Conservation (phyloP, 2,113 vertebrate genomes). For the Phoenicopterus ruber region DNA sequence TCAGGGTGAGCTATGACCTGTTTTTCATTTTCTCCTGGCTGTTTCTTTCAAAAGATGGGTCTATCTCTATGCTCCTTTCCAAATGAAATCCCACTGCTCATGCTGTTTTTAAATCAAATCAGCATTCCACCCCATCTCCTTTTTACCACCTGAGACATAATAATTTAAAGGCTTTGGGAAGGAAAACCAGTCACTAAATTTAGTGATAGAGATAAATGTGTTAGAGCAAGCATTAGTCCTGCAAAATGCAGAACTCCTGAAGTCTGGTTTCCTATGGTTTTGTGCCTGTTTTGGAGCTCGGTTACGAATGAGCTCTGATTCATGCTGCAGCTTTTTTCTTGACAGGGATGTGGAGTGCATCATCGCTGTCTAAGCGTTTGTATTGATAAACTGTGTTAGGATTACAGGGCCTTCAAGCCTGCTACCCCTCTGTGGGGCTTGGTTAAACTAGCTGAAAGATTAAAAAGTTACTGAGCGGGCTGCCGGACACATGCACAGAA, state of each 20-base stretch:
- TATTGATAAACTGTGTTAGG: not conserved
- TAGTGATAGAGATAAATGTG: not conserved
- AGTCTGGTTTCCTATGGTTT: not conserved
- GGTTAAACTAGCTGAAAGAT: not conserved
- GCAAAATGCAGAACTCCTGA: not conserved
- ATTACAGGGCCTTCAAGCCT: not conserved
- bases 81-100: constrained; percentile 14
- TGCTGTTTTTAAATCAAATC: not conserved
- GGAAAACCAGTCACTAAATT: not conserved
- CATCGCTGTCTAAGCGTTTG: not conserved
- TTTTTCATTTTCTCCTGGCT: constrained; percentile 21
- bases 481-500: not conserved
- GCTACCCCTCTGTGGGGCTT: not conserved
- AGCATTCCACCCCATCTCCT: not conserved
- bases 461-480: not conserved
- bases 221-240: not conserved
- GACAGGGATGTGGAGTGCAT: rapidly evolving
- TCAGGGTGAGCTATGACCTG: not conserved
- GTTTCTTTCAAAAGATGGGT: constrained; percentile 8
- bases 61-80: not conserved
- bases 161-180: not conserved
- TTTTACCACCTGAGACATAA: not conserved
- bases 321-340: not conserved
- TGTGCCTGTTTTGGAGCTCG: not conserved
- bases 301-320: not conserved